Conservation (phyloP, 2,888 invertebrate species). For the Tetragnatha montana region DNA sequence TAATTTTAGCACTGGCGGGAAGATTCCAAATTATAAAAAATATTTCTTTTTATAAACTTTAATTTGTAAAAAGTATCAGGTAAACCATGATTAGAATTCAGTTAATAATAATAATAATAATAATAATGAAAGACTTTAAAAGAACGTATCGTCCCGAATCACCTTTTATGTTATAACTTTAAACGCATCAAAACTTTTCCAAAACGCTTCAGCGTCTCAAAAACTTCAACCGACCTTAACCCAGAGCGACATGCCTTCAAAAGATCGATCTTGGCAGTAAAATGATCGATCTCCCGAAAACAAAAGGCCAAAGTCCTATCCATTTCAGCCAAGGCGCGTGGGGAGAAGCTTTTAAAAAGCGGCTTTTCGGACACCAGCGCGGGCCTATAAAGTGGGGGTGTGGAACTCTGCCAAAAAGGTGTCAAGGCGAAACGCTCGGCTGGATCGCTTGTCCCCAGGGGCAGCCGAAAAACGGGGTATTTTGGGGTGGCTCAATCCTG, state of each 20-base stretch:
- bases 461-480: too few species aligned
- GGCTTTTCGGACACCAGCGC: not conserved
- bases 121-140: too few species aligned
- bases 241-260: not conserved
- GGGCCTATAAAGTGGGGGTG: not conserved
- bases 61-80: too few species aligned
- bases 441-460: conserved; percentile 43
- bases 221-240: not conserved
- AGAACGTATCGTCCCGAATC: too few species aligned
- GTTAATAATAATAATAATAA: too few species aligned
- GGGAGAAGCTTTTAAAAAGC: not conserved
- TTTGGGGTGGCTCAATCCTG: not conserved
- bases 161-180: too few species aligned
- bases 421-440: conserved; percentile 33
- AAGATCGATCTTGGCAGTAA: not conserved
- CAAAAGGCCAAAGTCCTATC: not conserved
- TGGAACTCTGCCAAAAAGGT: conserved; percentile 61
- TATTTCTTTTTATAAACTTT: too few species aligned
- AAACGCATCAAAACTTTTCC: too few species aligned
- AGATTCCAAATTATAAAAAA: too few species aligned
- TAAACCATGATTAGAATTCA: too few species aligned
- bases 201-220: not conserved
- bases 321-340: not conserved
- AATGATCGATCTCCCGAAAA: not conserved
- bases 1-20: too few species aligned